Evolutionary conservation across 2,888 invertebrate species (phyloP).

Genomic region (Encarsia formosa): DNA sequence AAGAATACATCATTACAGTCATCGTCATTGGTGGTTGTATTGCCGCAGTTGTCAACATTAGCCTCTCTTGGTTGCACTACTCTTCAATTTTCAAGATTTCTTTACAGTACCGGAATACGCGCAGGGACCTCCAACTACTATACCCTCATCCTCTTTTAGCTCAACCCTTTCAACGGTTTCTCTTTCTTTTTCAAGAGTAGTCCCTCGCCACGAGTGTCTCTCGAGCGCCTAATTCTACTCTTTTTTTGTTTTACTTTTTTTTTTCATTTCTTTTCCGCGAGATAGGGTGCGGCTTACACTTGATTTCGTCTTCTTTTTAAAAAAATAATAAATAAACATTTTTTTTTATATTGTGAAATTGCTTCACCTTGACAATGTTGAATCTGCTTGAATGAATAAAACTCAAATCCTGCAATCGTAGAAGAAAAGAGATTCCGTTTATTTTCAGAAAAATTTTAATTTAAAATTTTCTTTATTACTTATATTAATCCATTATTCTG

Average conservation of each 20-base stretch:
- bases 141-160: slow-evolving; percentile 3
- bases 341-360: slow-evolving; percentile 1
- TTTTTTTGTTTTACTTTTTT: not conserved
- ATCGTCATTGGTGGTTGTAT: no score
- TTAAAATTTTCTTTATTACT: no score
- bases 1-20: not conserved
- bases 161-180: slow-evolving; percentile 18
- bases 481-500: no score
- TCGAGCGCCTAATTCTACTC: slow-evolving; percentile 6
- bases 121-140: slow-evolving; percentile 7
- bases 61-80: slow-evolving; percentile 10
- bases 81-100: slow-evolving; percentile 14
- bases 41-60: slow-evolving; percentile 11
- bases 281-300: slow-evolving; percentile 26
- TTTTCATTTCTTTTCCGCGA: not conserved
- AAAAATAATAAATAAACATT: no score
- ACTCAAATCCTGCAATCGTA: no score
- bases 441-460: no score
- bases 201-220: slow-evolving; percentile 7
- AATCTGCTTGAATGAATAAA: no score
- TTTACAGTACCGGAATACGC: slow-evolving; percentile 9
- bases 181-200: no score
- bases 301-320: slow-evolving; percentile 16
- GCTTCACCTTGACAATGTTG: slow-evolving; percentile 3
- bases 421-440: no score